Evolutionary conservation across 2,888 invertebrate genomes (phyloP).

Genomic region (Pyrocoelia pectoralis): DNA sequence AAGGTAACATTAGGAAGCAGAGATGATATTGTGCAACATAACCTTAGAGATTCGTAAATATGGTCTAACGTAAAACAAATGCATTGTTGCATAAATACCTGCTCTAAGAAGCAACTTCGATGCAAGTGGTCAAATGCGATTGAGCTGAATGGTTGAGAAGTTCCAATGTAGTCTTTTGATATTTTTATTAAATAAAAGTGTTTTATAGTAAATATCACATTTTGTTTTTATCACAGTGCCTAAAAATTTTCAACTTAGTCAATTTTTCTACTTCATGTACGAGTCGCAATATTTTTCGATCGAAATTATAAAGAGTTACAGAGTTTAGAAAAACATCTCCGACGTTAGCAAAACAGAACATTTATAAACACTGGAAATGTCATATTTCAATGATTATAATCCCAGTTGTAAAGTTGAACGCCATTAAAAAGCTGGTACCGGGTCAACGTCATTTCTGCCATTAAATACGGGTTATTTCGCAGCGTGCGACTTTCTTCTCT

Average conservation of each 20-base stretch:
- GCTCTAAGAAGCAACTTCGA: not conserved
- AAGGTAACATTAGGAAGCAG: no score
- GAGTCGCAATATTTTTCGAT: constrained; percentile 10
- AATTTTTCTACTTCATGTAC: constrained; percentile 17
- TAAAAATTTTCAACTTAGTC: constrained; percentile 30
- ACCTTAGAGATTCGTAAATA: not conserved
- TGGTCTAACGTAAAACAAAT: not conserved
- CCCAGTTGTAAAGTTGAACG: constrained; percentile 44
- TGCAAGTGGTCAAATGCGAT: not conserved
- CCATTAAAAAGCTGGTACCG: constrained; percentile 48
- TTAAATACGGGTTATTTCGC: constrained; percentile 25
- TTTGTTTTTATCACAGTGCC: constrained; percentile 53
- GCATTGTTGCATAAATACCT: not conserved
- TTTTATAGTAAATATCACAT: constrained; percentile 51
- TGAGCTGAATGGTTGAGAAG: constrained; percentile 16
- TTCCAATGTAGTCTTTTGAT: constrained; percentile 5
- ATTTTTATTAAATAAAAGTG: constrained; percentile 25
- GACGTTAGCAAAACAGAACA: constrained; percentile 16
- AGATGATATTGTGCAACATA: no score
- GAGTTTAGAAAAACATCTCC: constrained; percentile 23
- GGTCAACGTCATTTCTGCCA: constrained; percentile 50
- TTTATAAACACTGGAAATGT: constrained; percentile 32
- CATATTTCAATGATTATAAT: constrained; percentile 39
- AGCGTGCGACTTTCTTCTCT: constrained; percentile 15
- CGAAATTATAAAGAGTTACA: constrained; percentile 3